Evolutionary conservation across 2,888 invertebrate genomes (phyloP).

Genomic region (Chaitophorus viminalis): DNA sequence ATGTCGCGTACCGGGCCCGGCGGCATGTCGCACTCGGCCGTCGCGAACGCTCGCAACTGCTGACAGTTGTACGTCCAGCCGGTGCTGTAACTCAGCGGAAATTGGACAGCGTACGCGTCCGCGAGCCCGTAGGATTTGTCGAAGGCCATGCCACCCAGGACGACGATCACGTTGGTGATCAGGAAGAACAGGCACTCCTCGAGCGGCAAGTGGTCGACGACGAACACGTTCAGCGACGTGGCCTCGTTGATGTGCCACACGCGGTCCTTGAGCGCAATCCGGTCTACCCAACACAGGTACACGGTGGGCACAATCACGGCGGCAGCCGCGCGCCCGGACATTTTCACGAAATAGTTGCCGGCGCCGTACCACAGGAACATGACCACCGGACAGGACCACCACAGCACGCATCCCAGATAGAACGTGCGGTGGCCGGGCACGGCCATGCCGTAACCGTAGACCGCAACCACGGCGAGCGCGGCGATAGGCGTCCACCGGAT

Average conservation of each 20-base stretch:
- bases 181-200: slow-evolving; percentile 51
- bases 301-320: slow-evolving; percentile 33
- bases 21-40: slow-evolving; percentile 18
- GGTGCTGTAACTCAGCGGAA: background rate
- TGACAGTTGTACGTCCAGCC: slow-evolving; percentile 9
- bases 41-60: slow-evolving; percentile 17
- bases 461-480: background rate
- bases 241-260: slow-evolving; percentile 58
- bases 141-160: slow-evolving; percentile 31
- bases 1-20: background rate
- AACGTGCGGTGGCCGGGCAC: slow-evolving; percentile 33
- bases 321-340: background rate
- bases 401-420: slow-evolving; percentile 49
- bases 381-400: slow-evolving; percentile 55
- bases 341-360: slow-evolving; percentile 54
- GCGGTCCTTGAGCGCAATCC: slow-evolving; percentile 33
- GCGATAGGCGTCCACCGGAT: slow-evolving; percentile 53
- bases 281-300: slow-evolving; percentile 53
- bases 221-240: slow-evolving; percentile 32
- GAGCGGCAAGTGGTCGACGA: slow-evolving; percentile 32
- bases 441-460: slow-evolving; percentile 11
- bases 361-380: slow-evolving; percentile 53
- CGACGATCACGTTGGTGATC: slow-evolving; percentile 43
- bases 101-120: slow-evolving; percentile 33
- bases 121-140: slow-evolving; percentile 41